Evolutionary conservation across 1,140 invertebrate genomes (phyloP), one percentile per base, ranked within the genome.

Genomic region (Oreohelix idahoensis): DNA sequence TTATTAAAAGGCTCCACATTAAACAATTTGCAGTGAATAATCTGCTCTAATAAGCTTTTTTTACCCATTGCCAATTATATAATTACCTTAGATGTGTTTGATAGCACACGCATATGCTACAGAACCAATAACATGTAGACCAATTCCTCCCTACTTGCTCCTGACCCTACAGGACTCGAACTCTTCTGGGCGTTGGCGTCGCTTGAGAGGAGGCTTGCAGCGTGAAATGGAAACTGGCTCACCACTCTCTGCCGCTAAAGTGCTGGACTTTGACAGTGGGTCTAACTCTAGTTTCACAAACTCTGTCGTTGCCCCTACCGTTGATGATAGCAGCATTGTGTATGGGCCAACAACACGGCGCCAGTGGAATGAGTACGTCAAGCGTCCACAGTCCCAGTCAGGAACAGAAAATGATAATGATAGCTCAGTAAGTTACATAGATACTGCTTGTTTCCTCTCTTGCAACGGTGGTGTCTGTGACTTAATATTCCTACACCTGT

Each of bases 341-440:
- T 93, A 93, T 87, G 95, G 95, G 29, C 95, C 95, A 5, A 96
- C 95, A 53, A 96, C 95, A 0, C 93, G 96, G 15, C 93, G 95
- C 85, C 95, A 95, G 51, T 96, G 96, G 96, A 95, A 94, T 35
- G 95, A 96, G 90, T 95, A 95, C 94, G 89, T 93, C 75, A 90
- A 88, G 77, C 86, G 88, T 58, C 75, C 78, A 58, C 75, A 73
- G 66, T 87, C 86, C 15, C 81, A 86, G 36, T 85, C 84, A 53
- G 80, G 80, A 32, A 85, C 86, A 36, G 84, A 86, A 39, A 87
- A 87, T 82, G 89, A 91, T 74, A 87, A 87, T 84, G 89, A 90
- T 74, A 84, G 86, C 71, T 86, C 83, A 17, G 83, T 86, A 81
- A 77, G 84, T 79, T 63, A 35, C 17, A 20, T 23, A 58, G 53